Percentiles rank a stretch among this genome's conserved stretches.
These are phyloP conservation scores for Drosophila lacertosa DNA, from an alignment of 1,140 invertebrate genomes.

Conservation along the genomic window DNA sequence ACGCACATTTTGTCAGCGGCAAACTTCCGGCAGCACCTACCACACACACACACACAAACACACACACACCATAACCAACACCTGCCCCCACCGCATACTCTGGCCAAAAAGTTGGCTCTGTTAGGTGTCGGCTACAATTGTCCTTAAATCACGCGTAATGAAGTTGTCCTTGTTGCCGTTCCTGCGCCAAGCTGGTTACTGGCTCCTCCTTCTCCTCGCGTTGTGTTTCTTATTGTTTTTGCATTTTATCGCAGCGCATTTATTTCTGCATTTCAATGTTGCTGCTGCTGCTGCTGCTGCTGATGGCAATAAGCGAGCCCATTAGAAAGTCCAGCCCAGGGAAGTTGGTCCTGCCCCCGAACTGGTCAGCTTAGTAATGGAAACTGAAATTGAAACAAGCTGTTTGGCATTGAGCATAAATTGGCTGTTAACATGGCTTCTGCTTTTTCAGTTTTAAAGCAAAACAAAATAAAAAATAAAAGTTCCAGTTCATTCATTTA, in stretches of 20 bases:
- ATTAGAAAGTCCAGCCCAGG: not conserved
- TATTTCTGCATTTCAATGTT: slow-evolving; percentile 80
- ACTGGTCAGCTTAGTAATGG: not conserved
- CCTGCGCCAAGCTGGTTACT: slow-evolving; percentile 18
- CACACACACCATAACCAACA: not conserved
- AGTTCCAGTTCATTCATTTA: too few species aligned
- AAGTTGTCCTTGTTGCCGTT: slow-evolving; percentile 70
- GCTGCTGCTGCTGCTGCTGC: slow-evolving; percentile 24
- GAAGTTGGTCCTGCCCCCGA: not conserved
- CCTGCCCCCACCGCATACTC: not conserved
- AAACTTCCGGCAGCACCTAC: slow-evolving; percentile 26
- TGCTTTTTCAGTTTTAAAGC: too few species aligned
- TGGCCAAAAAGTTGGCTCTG: slow-evolving; percentile 28
- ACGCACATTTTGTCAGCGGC: slow-evolving; percentile 39
- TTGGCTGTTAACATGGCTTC: not conserved
- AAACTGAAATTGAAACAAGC: not conserved
- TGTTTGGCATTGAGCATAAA: not conserved
- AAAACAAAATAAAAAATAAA: too few species aligned
- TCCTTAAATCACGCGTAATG: slow-evolving; percentile 83
- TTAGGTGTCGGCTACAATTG: slow-evolving; percentile 78
- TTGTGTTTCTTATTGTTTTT: slow-evolving; percentile 69
- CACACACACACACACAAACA: too few species aligned
- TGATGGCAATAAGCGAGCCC: slow-evolving; percentile 26
- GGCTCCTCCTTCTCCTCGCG: slow-evolving; percentile 14
- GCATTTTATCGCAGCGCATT: slow-evolving; percentile 80